Percentiles rank a stretch among this genome's conserved stretches.
These are phyloP conservation scores for Phocoena sinus DNA, from an alignment of 2,113 vertebrate genomes.

Conservation along the genomic window DNA sequence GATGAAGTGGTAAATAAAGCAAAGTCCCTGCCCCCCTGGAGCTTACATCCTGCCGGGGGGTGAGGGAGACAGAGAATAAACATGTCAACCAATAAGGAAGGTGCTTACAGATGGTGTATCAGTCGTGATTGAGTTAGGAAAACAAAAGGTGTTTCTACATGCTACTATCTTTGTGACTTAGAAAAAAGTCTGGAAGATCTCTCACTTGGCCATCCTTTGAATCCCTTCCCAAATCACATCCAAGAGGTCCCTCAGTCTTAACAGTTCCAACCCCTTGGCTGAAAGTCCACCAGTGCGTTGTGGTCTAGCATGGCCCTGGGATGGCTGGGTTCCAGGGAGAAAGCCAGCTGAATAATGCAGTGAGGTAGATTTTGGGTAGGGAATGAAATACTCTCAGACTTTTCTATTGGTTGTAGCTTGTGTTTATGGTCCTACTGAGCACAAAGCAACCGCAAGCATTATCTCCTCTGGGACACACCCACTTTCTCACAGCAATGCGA, in stretches of 20 bases:
- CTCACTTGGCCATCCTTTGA: background rate
- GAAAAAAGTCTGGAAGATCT: background rate
- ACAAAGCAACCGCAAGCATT: background rate
- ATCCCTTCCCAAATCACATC: background rate
- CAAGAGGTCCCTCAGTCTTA: background rate
- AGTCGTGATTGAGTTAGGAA: background rate
- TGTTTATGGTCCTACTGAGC: background rate
- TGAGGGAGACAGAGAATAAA: background rate
- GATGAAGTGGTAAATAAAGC: background rate
- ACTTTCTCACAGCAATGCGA: background rate
- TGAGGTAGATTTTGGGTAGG: background rate
- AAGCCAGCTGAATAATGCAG: background rate
- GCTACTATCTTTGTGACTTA: background rate
- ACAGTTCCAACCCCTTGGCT: background rate
- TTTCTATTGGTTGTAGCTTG: background rate
- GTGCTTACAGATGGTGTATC: background rate
- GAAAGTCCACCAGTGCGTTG: background rate
- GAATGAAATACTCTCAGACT: background rate
- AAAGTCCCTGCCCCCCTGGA: background rate
- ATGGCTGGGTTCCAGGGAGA: background rate
- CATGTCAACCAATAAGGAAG: background rate
- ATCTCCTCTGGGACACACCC: background rate
- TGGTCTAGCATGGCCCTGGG: background rate
- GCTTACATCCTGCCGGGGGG: background rate
- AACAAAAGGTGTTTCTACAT: background rate